These are phyloP conservation scores for Pectinophora gossypiella DNA, from an alignment of 1,140 invertebrate genomes.

Conservation along the genomic window DNA sequence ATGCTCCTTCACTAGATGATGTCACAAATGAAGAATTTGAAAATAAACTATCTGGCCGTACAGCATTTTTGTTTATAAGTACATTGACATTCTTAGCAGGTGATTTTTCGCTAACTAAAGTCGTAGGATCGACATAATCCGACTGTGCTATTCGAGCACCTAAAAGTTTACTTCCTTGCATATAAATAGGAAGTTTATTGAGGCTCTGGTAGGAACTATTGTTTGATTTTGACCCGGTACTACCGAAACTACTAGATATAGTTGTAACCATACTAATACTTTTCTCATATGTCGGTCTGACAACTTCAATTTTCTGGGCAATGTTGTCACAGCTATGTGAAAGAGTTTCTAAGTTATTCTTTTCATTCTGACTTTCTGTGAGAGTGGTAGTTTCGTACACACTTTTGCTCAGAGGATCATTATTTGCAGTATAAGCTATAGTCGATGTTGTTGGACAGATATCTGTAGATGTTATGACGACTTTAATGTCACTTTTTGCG, in stretches of 20 bases:
- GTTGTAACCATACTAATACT: slow-evolving; percentile 57
- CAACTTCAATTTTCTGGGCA: slow-evolving; percentile 32
- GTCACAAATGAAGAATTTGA: slow-evolving; percentile 78
- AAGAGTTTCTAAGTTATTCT: slow-evolving; percentile 53
- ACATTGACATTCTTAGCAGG: slow-evolving; percentile 65
- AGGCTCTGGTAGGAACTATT: slow-evolving; percentile 70
- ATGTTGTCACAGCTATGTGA: slow-evolving; percentile 71
- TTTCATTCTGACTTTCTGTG: slow-evolving; percentile 55
- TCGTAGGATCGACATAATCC: slow-evolving; percentile 88
- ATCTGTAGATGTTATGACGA: slow-evolving; percentile 54
- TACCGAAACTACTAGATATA: slow-evolving; percentile 33
- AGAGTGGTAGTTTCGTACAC: slow-evolving; percentile 56
- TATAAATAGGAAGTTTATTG: slow-evolving; percentile 78
- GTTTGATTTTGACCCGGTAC: slow-evolving; percentile 52
- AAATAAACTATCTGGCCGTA: slow-evolving; percentile 70
- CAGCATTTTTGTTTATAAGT: slow-evolving; percentile 73
- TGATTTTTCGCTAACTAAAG: slow-evolving; percentile 75
- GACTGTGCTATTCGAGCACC: slow-evolving; percentile 91
- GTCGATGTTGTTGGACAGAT: slow-evolving; percentile 39
- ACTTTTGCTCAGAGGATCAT: slow-evolving; percentile 57
- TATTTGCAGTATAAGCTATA: slow-evolving; percentile 32
- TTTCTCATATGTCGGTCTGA: slow-evolving; percentile 54
- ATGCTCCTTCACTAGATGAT: slow-evolving; percentile 77
- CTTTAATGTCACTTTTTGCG: slow-evolving; percentile 52
- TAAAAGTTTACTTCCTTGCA: slow-evolving; percentile 87